These are phyloP conservation scores for Conus betulinus DNA, from an alignment of 1,140 invertebrate species.

Conservation along the genomic window DNA sequence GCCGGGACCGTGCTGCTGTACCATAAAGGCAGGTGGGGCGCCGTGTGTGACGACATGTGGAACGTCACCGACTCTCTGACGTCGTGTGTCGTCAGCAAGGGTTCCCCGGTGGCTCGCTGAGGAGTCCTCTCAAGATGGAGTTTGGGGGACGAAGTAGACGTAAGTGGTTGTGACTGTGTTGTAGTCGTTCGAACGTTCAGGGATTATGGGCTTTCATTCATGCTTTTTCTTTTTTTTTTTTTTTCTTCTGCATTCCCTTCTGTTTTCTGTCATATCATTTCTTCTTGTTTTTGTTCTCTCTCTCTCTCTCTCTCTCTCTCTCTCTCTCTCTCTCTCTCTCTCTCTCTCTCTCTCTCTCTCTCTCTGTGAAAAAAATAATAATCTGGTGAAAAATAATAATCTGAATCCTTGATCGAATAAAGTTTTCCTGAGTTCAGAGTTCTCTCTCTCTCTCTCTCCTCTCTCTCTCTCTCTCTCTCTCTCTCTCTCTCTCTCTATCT, in stretches of 20 bases:
- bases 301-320: too few relatives aligned
- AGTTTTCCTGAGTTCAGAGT: too few relatives aligned
- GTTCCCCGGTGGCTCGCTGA: slow-evolving; percentile 44
- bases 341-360: too few relatives aligned
- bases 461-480: too few relatives aligned
- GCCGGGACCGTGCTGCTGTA: slow-evolving; percentile 64
- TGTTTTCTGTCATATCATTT: neutral
- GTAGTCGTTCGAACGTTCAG: neutral
- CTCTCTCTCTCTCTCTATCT: too few relatives aligned
- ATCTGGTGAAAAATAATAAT: too few relatives aligned
- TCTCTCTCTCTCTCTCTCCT: too few relatives aligned
- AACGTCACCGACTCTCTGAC: slow-evolving; percentile 61
- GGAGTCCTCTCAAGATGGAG: slow-evolving; percentile 33
- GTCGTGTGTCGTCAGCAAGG: slow-evolving; percentile 70
- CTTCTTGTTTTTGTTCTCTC: too few relatives aligned
- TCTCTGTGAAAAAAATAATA: too few relatives aligned
- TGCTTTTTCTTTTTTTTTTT: neutral
- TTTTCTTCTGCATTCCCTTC: slow-evolving; percentile 1
- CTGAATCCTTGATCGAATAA: too few relatives aligned
- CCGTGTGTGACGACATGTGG: slow-evolving; percentile 69
- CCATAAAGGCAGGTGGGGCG: slow-evolving; percentile 60
- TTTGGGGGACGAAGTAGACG: slow-evolving; percentile 37
- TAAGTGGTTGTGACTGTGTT: neutral
- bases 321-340: too few relatives aligned
- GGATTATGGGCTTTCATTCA: too few relatives aligned